phyloP scores from a whole-genome alignment of 2,797 vertebrate species.

The Masticophis lateralis region DNA sequence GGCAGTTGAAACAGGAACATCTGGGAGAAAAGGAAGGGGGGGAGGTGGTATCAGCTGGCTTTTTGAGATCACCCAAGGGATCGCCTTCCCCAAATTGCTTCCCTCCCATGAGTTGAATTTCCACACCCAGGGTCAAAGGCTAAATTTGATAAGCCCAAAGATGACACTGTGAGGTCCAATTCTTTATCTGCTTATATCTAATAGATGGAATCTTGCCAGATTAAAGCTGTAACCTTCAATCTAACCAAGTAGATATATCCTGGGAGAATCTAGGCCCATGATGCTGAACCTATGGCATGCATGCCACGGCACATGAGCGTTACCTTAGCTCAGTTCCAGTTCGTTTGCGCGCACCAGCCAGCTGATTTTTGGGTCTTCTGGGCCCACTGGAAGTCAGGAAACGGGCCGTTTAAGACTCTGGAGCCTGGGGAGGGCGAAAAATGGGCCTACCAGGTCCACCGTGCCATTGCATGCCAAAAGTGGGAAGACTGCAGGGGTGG shows the following conservation, averaged over 20 bases:
- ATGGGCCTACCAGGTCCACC: no score
- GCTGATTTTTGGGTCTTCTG: no score
- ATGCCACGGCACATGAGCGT: no score
- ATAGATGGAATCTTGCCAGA: background rate
- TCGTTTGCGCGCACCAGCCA: no score
- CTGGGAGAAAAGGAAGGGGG: constrained; percentile 63
- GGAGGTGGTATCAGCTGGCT: background rate
- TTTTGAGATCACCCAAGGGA: background rate
- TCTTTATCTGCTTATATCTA: background rate
- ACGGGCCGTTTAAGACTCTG: no score
- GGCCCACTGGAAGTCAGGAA: no score
- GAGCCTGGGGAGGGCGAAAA: no score
- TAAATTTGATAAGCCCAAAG: background rate
- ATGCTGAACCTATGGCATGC: no score
- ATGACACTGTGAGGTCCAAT: background rate
- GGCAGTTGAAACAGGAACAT: constrained; percentile 76
- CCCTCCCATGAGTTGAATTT: background rate
- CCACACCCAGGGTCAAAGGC: background rate
- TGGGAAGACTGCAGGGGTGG: no score
- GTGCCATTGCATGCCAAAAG: no score
- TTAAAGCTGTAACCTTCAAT: background rate
- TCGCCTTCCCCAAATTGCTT: background rate
- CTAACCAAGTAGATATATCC: background rate
- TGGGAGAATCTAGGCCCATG: background rate
- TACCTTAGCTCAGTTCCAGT: no score